These are phyloP conservation scores for Anodontia alba DNA, from an alignment of 2,888 invertebrate species.

Conservation along the genomic window DNA sequence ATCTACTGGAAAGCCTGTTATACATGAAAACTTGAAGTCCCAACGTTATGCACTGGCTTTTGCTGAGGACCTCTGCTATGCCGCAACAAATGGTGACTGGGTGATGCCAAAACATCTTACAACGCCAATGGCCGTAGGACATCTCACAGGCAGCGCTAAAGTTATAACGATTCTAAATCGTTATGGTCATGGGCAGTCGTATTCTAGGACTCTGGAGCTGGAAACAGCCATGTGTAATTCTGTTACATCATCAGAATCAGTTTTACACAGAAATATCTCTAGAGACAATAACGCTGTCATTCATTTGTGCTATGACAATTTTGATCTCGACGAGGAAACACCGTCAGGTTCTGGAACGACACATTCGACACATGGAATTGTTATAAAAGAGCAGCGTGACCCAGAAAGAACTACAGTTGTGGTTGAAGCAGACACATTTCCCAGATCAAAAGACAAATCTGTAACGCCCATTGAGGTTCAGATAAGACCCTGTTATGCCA, in stretches of 20 bases:
- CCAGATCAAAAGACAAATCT: no score
- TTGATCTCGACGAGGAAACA: neutral
- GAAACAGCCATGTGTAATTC: slow-evolving; percentile 41
- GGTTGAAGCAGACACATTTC: neutral
- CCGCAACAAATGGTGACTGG: slow-evolving; percentile 51
- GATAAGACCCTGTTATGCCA: no score
- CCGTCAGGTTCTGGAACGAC: slow-evolving; percentile 2
- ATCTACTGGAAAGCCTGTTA: neutral
- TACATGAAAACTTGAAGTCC: neutral
- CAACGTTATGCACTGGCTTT: neutral
- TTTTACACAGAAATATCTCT: neutral
- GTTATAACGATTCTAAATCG: slow-evolving; percentile 41
- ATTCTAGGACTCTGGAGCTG: slow-evolving; percentile 20
- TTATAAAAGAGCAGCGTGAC: neutral
- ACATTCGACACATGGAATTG: neutral
- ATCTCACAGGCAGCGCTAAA: slow-evolving; percentile 56
- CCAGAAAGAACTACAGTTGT: neutral
- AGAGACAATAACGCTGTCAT: neutral
- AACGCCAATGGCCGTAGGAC: slow-evolving; percentile 47
- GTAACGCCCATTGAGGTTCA: no score
- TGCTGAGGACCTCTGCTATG: slow-evolving; percentile 40
- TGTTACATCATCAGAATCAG: neutral
- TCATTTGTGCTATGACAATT: neutral
- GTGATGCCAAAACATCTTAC: slow-evolving; percentile 43
- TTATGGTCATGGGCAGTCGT: slow-evolving; percentile 40